Evolutionary conservation across 1,140 invertebrate species (phyloP), one percentile per base, ranked within the genome.

Genomic region (Drosophila arawakana): DNA sequence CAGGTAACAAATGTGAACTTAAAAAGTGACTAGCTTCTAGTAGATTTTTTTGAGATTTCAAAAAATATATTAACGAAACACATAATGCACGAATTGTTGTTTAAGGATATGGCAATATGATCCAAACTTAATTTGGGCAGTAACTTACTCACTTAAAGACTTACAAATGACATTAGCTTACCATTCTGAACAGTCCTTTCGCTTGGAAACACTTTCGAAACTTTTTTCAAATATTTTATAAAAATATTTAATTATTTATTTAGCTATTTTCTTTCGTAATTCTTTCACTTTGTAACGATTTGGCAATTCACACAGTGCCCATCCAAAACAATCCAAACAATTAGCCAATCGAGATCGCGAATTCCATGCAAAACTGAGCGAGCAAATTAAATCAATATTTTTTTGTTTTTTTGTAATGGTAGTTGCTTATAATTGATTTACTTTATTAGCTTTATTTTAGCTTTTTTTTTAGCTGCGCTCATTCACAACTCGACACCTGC

Each of bases 211-310:
- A 35, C 50, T 58, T 61, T 34, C 41, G n/a, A 71, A 68, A 55
- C 34, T 65, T 65, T 50, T 54, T 44, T 43, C n/a, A 65, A 35
- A 10, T 50, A 8, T 50, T 50, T 11, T 52, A 5, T 30, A 30
- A 30, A 4, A 30, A 4, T 30, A 5, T 30, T 30, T 30, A 2
- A 30, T 30, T 30, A 2, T 30, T 30, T 30, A 30, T 30, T 30
- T 30, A 3, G 25, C 6, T 30, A 6, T 30, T 30, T 30, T 30
- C 4, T 52, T 54, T 54, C 35, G 30, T 37, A n/a, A 54, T 50
- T 86, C 68, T 83, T 88, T 88, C 80, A 86, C 84, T 71, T 89
- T 88, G 62, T 79, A 70, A 80, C 63, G 63, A 52, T 58, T 55
- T 50, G 59, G 62, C 50, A 73, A 58, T 10, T 35, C 30, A 47